Evolutionary conservation across 1,140 invertebrate species (phyloP).

Genomic region (Saccostrea glomerata): DNA sequence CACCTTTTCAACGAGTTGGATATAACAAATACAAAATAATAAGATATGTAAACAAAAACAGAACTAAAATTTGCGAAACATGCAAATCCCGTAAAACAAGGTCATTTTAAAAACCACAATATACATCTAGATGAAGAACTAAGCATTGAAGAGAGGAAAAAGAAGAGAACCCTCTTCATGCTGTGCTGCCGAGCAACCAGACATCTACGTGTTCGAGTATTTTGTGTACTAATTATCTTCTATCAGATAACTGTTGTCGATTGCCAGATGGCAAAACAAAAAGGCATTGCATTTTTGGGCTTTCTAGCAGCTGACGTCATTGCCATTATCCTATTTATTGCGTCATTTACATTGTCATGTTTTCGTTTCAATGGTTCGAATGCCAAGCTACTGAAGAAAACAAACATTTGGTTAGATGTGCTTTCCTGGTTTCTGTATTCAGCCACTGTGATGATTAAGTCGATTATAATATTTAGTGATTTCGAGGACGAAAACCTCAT

Average conservation of each 20-base stretch:
- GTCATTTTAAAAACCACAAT: no score
- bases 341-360: constrained; percentile 45
- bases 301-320: constrained; percentile 54
- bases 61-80: no score
- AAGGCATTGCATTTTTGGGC: constrained; percentile 46
- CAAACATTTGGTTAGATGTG: constrained; percentile 16
- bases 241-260: constrained; percentile 56
- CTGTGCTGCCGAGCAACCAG: constrained; percentile 46
- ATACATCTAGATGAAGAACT: neutral
- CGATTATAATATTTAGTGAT: constrained; percentile 79
- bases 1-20: no score
- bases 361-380: constrained; percentile 23
- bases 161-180: constrained; percentile 40
- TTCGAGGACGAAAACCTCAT: constrained; percentile 72
- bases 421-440: constrained; percentile 81
- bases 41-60: no score
- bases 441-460: constrained; percentile 79
- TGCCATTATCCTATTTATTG: neutral
- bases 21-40: no score
- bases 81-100: no score
- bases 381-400: neutral
- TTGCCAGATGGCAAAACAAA: constrained; percentile 59
- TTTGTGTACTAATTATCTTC: constrained; percentile 53
- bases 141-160: neutral
- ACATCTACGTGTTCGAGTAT: constrained; percentile 57